Base-by-base conservation (phyloP, 1,140 invertebrate genomes). In the Condylostylus longicornis region DNA sequence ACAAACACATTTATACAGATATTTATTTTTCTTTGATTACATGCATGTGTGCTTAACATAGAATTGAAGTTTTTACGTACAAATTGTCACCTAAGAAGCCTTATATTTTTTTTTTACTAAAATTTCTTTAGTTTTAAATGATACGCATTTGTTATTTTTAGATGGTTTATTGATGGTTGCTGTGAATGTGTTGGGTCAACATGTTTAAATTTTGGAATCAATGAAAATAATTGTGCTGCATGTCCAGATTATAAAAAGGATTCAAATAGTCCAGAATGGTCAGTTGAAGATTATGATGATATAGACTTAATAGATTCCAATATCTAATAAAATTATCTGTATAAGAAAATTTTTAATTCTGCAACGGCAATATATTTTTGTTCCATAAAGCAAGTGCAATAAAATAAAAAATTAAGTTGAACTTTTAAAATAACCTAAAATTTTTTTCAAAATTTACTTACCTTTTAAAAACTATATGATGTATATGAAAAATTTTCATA, bases 131-230 rank as follows among this genome's bases (percentile, higher is more conserved):
- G 15, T n/a, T n/a, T 18, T 31, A 19, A 20, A 6, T 38, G 14
- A 22, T 18, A 17, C 7, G 21, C 32, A 13, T 18, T 14, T 30
- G 25, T 28, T 18, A 3, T 20, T 14, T 41, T 77, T 6, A 58
- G 89, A 54, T 91, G 86, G 86, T 95, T 95, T 62, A 87, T 93
- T 58, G 83, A 93, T 58, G 89, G 87, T 2, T 95, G 90, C 51
- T 95, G 90, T 61, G 83, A 95, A 58, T 95, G 90, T 61, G 72
- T 95, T 38, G 87, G 89, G 3, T 73, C 80, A 37, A 80, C 76
- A 30, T 95, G 89, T 58, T 72, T 89, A 25, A 87, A 90, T 57
- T 93, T 91, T 64, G 90, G 90, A 4, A 82, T 90, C 37, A 85
- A 88, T 51, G 83, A 90, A 50, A 87, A 54, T 36, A 52, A 54